Evolutionary conservation across 2,888 invertebrate genomes (phyloP).

Genomic region (Piscicola geometra): DNA sequence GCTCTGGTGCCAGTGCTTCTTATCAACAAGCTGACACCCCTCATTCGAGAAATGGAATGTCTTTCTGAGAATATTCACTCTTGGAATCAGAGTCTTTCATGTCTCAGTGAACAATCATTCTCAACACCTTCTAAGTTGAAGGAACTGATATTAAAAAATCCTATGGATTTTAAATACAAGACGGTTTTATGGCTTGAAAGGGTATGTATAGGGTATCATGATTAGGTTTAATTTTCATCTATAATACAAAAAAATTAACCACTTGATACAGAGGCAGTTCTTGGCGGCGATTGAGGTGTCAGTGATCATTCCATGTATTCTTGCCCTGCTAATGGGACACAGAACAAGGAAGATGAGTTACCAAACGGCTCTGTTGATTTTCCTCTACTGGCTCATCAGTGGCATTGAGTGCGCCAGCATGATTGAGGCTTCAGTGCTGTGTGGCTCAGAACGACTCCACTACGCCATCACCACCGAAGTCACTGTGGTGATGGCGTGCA

Average conservation of each 20-base stretch:
- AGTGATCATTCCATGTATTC: constrained; percentile 39
- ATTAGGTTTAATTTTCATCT: not conserved
- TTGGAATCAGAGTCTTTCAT: no score
- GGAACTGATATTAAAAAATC: no score
- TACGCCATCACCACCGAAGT: constrained; percentile 37
- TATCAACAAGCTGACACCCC: constrained; percentile 40
- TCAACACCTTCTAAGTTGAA: no score
- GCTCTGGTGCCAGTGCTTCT: constrained; percentile 41
- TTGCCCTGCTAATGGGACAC: constrained; percentile 43
- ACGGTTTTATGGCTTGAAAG: not conserved
- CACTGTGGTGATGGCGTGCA: constrained; percentile 37
- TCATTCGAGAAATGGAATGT: constrained; percentile 38
- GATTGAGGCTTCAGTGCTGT: constrained; percentile 39
- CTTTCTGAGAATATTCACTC: constrained; percentile 13
- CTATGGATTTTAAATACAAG: not conserved
- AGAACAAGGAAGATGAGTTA: constrained; percentile 43
- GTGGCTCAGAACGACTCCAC: constrained; percentile 34
- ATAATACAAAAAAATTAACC: not conserved
- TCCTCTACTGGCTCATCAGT: constrained; percentile 32
- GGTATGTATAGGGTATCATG: not conserved
- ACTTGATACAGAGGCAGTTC: constrained; percentile 37
- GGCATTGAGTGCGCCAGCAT: constrained; percentile 41
- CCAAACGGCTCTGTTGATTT: not conserved
- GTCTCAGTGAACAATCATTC: no score
- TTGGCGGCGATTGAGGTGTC: constrained; percentile 40